phyloP scores from a whole-genome alignment of 2,113 vertebrate genomes.

The Sturnus vulgaris region DNA sequence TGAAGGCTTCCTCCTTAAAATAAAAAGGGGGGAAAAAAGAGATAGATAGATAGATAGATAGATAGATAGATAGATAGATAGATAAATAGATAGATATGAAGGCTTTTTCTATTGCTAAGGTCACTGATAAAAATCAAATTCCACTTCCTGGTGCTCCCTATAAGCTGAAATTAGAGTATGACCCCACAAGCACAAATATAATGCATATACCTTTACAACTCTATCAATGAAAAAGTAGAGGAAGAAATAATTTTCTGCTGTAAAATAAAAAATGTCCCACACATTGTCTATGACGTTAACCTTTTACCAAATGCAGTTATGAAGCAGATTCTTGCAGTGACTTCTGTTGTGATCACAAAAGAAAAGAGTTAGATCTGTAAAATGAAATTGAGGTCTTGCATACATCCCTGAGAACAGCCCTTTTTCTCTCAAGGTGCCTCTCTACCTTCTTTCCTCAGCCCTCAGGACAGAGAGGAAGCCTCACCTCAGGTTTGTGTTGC shows the following conservation, averaged over 20 bases:
- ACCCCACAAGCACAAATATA: background rate
- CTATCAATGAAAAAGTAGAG: background rate
- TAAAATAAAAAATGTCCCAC: background rate
- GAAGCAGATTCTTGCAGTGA: background rate
- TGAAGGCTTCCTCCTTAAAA: background rate
- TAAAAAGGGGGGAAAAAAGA: background rate
- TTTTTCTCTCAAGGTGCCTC: background rate
- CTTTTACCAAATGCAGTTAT: background rate
- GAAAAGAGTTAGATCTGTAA: background rate
- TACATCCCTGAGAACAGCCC: background rate
- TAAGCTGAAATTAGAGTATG: background rate
- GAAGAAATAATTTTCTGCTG: background rate
- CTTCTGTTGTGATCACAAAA: background rate
- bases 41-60: too few species aligned
- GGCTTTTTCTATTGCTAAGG: rapidly evolving
- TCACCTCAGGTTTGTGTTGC: background rate
- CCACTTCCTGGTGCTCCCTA: background rate
- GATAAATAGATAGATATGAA: background rate
- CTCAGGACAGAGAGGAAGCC: background rate
- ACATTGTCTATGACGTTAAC: background rate
- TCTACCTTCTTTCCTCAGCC: background rate
- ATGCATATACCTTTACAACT: background rate
- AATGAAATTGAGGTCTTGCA: background rate
- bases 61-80: too few species aligned
- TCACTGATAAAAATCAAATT: background rate